These are phyloP conservation scores for Poeciliopsis infans DNA, from an alignment of 2,797 vertebrate species.

Conservation along the genomic window DNA sequence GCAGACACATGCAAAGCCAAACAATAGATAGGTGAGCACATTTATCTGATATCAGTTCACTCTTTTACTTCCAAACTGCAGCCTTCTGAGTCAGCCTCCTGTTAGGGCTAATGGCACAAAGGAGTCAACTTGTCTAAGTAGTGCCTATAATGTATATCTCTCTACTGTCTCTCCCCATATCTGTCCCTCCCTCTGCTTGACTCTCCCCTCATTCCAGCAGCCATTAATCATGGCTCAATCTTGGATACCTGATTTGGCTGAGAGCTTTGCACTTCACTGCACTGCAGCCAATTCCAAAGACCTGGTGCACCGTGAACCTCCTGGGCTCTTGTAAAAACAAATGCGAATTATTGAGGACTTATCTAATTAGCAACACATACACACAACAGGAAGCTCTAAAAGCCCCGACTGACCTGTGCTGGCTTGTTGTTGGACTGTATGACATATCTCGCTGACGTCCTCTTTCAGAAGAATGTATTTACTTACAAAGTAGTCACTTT, in stretches of 20 bases:
- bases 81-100: constrained; percentile 54
- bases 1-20: constrained; percentile 17
- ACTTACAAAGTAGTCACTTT: not conserved
- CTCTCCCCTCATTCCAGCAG: constrained; percentile 45
- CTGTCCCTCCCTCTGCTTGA: constrained; percentile 43
- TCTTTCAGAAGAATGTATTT: constrained; percentile 11
- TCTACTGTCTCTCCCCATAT: constrained; percentile 60
- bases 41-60: constrained; percentile 57
- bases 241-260: constrained; percentile 73
- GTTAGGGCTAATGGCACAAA: constrained; percentile 69
- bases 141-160: constrained; percentile 68
- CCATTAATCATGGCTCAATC: constrained; percentile 72
- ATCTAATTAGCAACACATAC: constrained; percentile 57
- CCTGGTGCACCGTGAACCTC: constrained; percentile 36
- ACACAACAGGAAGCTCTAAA: constrained; percentile 47
- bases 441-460: constrained; percentile 42
- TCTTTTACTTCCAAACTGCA: constrained; percentile 40
- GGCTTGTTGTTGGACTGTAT: constrained; percentile 44
- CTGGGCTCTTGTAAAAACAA: constrained; percentile 50
- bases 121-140: constrained; percentile 75
- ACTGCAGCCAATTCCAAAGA: constrained; percentile 46
- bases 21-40: constrained; percentile 26
- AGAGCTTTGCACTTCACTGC: constrained; percentile 71
- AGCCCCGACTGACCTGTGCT: constrained; percentile 54
- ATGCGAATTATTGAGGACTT: constrained; percentile 53